phyloP scores from a whole-genome alignment of 92 coral and sea anemone genomes.

The Paramuricea clavata region DNA sequence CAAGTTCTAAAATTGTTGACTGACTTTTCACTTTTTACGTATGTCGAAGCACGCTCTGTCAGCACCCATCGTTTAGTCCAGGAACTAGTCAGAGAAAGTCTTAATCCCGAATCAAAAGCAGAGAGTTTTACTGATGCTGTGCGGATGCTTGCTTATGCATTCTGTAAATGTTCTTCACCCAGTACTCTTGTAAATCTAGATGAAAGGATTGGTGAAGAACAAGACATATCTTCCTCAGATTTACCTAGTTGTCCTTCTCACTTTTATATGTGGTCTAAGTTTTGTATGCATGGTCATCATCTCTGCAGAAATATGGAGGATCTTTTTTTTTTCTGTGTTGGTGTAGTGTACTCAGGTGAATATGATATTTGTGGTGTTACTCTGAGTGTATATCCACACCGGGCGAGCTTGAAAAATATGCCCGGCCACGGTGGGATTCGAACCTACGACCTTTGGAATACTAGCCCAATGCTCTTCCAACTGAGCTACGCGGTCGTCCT shows the following conservation, averaged over 20 bases:
- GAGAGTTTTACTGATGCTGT: not conserved
- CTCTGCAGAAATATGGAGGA: not conserved
- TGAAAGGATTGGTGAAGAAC: not conserved
- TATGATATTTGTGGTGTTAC: no score
- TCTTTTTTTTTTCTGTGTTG: no score
- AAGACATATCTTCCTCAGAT: not conserved
- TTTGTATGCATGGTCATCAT: conserved; percentile 12
- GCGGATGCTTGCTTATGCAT: conserved; percentile 10
- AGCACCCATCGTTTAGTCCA: conserved; percentile 32
- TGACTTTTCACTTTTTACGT: not conserved
- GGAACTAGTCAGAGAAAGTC: conserved; percentile 5
- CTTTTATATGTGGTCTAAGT: not conserved
- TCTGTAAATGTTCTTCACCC: conserved; percentile 14
- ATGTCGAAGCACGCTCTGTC: not conserved
- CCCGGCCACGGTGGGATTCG: no score
- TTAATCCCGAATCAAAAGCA: not conserved
- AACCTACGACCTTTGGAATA: no score
- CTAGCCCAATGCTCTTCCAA: no score
- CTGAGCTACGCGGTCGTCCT: no score
- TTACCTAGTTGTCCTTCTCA: not conserved
- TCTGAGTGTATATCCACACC: no score
- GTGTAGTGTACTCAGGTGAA: no score
- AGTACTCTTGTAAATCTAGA: no score
- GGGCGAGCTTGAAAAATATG: no score
- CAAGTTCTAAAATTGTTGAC: conserved; percentile 2